phyloP scores from a whole-genome alignment of 2,888 invertebrate genomes.

The Chamaedrilus cognettii region DNA sequence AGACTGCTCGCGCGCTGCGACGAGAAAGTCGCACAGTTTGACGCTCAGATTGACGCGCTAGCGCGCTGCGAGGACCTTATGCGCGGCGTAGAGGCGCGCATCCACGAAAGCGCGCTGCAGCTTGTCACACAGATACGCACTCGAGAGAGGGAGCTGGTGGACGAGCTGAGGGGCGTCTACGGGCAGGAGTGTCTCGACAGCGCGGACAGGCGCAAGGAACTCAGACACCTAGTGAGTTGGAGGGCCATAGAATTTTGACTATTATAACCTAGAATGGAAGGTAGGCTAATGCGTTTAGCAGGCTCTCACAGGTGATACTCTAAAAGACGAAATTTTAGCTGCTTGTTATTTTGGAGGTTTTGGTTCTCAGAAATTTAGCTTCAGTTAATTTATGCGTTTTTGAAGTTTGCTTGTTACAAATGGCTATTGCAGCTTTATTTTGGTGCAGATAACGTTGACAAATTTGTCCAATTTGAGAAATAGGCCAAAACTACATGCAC shows the following conservation, averaged over 20 bases:
- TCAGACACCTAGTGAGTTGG: constrained; percentile 37
- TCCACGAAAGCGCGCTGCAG: constrained; percentile 55
- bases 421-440: too few species aligned
- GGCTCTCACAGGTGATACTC: neutral
- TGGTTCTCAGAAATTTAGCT: too few species aligned
- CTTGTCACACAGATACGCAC: constrained; percentile 56
- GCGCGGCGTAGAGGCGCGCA: constrained; percentile 55
- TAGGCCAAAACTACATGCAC: too few species aligned
- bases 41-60: constrained; percentile 51
- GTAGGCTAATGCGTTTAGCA: too few species aligned
- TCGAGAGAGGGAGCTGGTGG: constrained; percentile 56
- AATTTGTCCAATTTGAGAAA: too few species aligned
- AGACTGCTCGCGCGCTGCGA: constrained; percentile 42
- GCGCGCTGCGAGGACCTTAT: constrained; percentile 53
- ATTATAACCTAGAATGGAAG: too few species aligned
- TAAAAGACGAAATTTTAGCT: neutral
- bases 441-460: too few species aligned
- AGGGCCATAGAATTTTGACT: too few species aligned
- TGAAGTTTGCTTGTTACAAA: too few species aligned
- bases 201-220: constrained; percentile 48
- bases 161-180: constrained; percentile 56
- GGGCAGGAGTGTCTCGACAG: constrained; percentile 56
- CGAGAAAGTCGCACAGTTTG: constrained; percentile 49
- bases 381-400: too few species aligned
- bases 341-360: constrained; percentile 8